phyloP scores from a whole-genome alignment of 2,797 vertebrate species.

The Hoplostethus atlanticus region DNA sequence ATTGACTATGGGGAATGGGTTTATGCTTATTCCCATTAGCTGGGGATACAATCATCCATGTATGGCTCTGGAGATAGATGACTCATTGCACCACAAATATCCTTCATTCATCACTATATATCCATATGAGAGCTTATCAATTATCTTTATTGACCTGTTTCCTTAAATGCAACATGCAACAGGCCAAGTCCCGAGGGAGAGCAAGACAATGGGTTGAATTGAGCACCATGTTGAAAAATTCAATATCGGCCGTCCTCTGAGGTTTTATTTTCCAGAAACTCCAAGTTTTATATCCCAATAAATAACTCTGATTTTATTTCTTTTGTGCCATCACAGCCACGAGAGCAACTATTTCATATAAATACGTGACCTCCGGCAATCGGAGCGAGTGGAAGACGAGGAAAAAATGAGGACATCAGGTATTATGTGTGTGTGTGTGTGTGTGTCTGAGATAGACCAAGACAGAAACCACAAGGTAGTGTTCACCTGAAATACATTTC shows the following conservation, averaged over 20 bases:
- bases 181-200: conserved; percentile 34
- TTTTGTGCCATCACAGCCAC: conserved; percentile 28
- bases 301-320: conserved; percentile 72
- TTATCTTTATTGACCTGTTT: conserved; percentile 78
- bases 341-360: conserved; percentile 66
- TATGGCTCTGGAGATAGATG: conserved; percentile 53
- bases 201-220: conserved; percentile 56
- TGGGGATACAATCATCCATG: conserved; percentile 37
- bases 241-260: conserved; percentile 62
- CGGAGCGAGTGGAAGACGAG: conserved; percentile 36
- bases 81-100: conserved; percentile 60
- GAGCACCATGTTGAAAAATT: conserved; percentile 60
- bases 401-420: conserved; percentile 25
- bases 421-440: conserved; percentile 38
- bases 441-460: conserved; percentile 6
- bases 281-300: conserved; percentile 71
- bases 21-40: conserved; percentile 74
- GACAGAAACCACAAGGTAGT: not conserved
- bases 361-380: conserved; percentile 67
- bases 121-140: conserved; percentile 78
- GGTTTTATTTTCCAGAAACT: conserved; percentile 72
- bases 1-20: conserved; percentile 64
- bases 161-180: conserved; percentile 70
- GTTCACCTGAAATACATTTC: conserved; percentile 1
- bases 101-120: conserved; percentile 77